These are phyloP conservation scores for Cephus rjabovi DNA, from an alignment of 2,888 invertebrate species.

Conservation along the genomic window DNA sequence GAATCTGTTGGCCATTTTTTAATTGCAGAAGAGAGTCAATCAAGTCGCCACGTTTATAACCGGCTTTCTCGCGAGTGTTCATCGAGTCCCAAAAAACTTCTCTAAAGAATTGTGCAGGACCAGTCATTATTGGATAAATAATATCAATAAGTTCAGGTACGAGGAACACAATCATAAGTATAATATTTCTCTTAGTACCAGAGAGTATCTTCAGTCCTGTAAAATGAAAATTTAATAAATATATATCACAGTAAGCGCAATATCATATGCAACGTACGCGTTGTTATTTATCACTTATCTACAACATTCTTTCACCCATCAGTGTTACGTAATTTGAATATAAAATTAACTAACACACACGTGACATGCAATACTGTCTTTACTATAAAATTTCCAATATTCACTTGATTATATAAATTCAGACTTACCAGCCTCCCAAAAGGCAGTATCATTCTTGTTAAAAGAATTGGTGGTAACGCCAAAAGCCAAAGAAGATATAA, in stretches of 20 bases:
- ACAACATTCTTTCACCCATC: no score
- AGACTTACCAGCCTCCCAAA: constrained; percentile 47
- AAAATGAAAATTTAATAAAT: constrained; percentile 1
- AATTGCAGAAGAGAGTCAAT: constrained; percentile 45
- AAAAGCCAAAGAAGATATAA: constrained; percentile 47
- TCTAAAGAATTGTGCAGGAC: constrained; percentile 45
- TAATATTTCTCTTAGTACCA: constrained; percentile 39
- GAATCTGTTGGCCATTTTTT: constrained; percentile 45
- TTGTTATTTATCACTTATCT: no score
- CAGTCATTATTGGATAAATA: constrained; percentile 36
- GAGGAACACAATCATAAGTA: constrained; percentile 44
- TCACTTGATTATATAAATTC: neutral
- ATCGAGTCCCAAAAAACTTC: constrained; percentile 48
- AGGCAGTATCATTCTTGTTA: constrained; percentile 33
- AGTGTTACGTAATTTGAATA: no score
- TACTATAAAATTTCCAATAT: no score
- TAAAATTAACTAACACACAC: no score
- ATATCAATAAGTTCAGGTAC: constrained; percentile 40
- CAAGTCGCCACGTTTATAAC: constrained; percentile 44
- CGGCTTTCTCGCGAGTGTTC: constrained; percentile 37
- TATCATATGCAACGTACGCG: neutral
- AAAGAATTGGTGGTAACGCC: constrained; percentile 53
- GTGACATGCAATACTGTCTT: no score
- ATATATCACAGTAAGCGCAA: neutral
- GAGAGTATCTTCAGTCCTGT: constrained; percentile 41